Evolutionary conservation across 2,888 invertebrate genomes (phyloP), one percentile per base, ranked within the genome.

Genomic region (Punctoribates punctum): DNA sequence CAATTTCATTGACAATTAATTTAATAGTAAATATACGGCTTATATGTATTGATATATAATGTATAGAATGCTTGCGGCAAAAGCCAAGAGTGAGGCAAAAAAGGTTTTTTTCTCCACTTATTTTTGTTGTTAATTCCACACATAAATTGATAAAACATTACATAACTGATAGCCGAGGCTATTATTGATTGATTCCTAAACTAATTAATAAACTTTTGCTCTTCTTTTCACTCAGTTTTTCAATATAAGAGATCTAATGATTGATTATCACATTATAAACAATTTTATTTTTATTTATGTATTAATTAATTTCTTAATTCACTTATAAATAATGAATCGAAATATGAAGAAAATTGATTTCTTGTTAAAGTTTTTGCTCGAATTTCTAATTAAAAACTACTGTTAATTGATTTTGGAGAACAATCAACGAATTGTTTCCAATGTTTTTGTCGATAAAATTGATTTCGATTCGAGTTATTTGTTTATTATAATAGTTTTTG

Each of bases 111-210:
- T 42, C 11, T 42, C n/a, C n/a, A 42, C n/a, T 51, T 57, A 23
- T 57, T 57, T 57, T 57, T 57, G 57, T 57, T 57, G 25, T 57
- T 57, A 23, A 57, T 57, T 57, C 57, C 57, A 13, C 57, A 57
- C 6, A 57, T 23, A 25, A 57, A 25, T 57, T 57, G 13, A 57
- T n/a, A 51, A 13, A 51, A n/a, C 51, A n/a, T n/a, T n/a, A n/a
- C n/a, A n/a, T n/a, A n/a, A n/a, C n/a, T n/a, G n/a, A n/a, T n/a
- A n/a, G n/a, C n/a, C n/a, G n/a, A 51, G 4, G 51, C 8, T 51
- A 51, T 57, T 23, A 57, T 57, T 57, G 57, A 57, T 57, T 57
- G 57, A 57, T 5, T 57, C 23, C 23, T 57, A 57, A 57, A 57
- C 57, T 57, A 57, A 57, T 57, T 57, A 57, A 57, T 51, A 57